phyloP scores from a whole-genome alignment of 2,888 invertebrate species.

The Gnatocerus cornutus region DNA sequence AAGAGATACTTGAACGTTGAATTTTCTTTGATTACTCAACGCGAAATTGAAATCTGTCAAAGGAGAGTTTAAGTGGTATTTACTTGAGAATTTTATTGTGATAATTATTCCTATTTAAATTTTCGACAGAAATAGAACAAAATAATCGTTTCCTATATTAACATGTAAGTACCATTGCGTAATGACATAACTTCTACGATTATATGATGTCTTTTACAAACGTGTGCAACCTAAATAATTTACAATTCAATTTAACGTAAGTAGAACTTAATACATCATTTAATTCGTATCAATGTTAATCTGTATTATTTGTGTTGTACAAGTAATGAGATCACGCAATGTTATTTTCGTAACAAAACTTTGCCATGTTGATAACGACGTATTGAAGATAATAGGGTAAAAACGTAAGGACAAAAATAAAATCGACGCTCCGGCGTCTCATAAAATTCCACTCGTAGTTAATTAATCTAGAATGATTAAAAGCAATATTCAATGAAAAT shows the following conservation, averaged over 20 bases:
- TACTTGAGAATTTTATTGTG: constrained; percentile 29
- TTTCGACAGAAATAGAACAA: constrained; percentile 18
- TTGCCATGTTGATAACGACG: constrained; percentile 28
- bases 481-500: too few relatives aligned
- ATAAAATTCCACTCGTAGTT: too few relatives aligned
- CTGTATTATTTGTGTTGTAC: constrained; percentile 35
- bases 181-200: constrained; percentile 6
- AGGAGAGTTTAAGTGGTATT: constrained; percentile 15
- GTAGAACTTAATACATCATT: constrained; percentile 28
- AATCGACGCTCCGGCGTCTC: neutral
- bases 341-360: constrained; percentile 37
- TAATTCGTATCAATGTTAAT: constrained; percentile 37
- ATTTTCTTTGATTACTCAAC: constrained; percentile 44
- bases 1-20: constrained; percentile 33
- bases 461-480: too few relatives aligned
- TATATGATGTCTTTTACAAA: constrained; percentile 11
- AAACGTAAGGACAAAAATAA: constrained; percentile 13
- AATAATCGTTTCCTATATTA: too few relatives aligned
- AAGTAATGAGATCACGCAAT: constrained; percentile 39
- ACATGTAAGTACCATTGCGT: constrained; percentile 4
- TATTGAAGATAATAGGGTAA: constrained; percentile 19
- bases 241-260: constrained; percentile 33
- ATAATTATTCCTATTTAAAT: constrained; percentile 27
- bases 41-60: constrained; percentile 33
- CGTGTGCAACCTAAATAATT: constrained; percentile 38